Evolutionary conservation across 2,113 vertebrate genomes (phyloP), one percentile per base, ranked within the genome.

Genomic region (Campylorhamphus procurvoides): DNA sequence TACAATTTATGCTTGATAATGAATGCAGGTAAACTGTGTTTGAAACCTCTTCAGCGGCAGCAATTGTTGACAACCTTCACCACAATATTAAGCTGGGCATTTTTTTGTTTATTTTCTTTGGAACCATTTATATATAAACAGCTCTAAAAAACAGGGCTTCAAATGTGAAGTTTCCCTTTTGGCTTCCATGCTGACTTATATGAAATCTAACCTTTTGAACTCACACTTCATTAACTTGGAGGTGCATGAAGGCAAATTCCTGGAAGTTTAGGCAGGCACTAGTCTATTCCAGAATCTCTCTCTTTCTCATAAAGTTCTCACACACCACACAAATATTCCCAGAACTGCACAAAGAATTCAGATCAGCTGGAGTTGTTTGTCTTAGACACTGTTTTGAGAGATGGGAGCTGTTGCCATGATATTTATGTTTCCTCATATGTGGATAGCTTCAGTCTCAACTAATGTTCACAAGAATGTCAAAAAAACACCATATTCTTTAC

Each of bases 171-270:
- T 80, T 81, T 88, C 47, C 39, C 42, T 78, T 44, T 67, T 78
- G 46, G 31, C 35, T 94, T 80, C 69, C 27, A n/a, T 23, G 28
- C 17, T 58, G 63, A 76, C 42, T 87, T 55, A 14, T 50, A 42
- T 35, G 59, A 85, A 74, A 83, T 55, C 33, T 84, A 40, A 81
- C 76, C 88, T 95, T 96, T 84, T 92, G 94, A 95, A 88, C 82
- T 94, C 76, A 67, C 0, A 0, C 52, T 92, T 94, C 90, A 77
- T 93, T 94, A 69, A 24, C 84, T 93, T 5, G 1, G 35, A 88
- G 42, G 18, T 10, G 11, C 59, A 63, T 62, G 58, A 89, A 80
- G 42, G 33, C 19, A 94, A 78, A 87, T 42, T 33, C 31, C 24
- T 63, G 39, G 47, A 94, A 92, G 64, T 77, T 63, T 47, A 78